Evolutionary conservation across 1,140 invertebrate genomes (phyloP).

Genomic region (Ceratitis capitata): DNA sequence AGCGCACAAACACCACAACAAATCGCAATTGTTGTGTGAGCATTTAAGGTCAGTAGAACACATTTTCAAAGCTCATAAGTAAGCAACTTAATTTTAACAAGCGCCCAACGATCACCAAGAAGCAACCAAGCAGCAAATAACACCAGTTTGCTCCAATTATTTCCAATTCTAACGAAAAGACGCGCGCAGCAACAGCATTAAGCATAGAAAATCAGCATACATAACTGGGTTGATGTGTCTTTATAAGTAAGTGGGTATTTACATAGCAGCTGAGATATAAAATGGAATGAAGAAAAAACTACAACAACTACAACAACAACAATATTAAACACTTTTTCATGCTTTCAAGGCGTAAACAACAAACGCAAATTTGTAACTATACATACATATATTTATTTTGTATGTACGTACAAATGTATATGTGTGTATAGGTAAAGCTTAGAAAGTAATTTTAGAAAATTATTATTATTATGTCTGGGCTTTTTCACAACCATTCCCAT

Average conservation of each 20-base stretch:
- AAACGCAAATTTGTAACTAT: neutral
- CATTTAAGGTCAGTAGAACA: conserved; percentile 11
- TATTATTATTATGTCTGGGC: conserved; percentile 11
- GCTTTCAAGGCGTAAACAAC: neutral
- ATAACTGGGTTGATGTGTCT: conserved; percentile 4
- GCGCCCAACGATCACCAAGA: neutral
- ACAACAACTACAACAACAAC: neutral
- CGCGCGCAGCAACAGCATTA: too few species aligned
- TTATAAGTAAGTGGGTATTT: neutral
- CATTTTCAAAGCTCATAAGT: neutral
- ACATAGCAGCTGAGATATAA: neutral
- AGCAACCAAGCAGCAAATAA: neutral
- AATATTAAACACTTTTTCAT: neutral
- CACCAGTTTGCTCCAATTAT: conserved; percentile 4
- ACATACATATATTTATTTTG: neutral
- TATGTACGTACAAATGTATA: neutral
- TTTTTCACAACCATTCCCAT: neutral
- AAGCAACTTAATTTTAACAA: neutral
- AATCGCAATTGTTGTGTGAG: neutral
- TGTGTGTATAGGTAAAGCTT: neutral
- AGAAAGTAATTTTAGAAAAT: neutral
- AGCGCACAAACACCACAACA: neutral
- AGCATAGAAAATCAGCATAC: neutral
- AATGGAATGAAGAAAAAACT: neutral
- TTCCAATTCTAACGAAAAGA: neutral